Evolutionary conservation across 2,113 vertebrate genomes (phyloP), one percentile per base, ranked within the genome.

Genomic region (Esox niger): DNA sequence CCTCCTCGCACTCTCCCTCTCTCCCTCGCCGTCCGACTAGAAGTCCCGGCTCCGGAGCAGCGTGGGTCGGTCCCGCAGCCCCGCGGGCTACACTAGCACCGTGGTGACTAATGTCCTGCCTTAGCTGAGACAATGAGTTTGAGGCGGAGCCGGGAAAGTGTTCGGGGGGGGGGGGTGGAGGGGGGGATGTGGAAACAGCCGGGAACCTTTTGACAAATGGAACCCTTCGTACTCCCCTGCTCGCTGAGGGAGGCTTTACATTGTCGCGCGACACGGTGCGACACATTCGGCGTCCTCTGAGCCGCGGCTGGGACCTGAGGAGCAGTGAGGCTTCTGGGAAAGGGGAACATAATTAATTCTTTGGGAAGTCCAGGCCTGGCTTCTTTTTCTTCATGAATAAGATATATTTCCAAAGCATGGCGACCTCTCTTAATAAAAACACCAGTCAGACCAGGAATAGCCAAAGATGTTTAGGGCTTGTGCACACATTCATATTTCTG

Each of bases 61-160:
- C 25, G 76, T 83, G 86, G 79, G 76, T 82, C 70, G 77, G 85
- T 78, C 84, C 93, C 77, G 84, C 84, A 92, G 95, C 94, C 92
- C 93, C 77, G 84, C 84, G 92, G 95, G 94, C 92, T 94, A 90
- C 77, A 90, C 89, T 17, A 92, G 94, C 74, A 91, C 92, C 91
- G 87, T 86, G 89, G 90, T 96, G 94, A 99, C 94, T 97, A 96
- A 98, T 96, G 95, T 94, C 92, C 86, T 92, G 92, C 92, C 94
- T 89, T 74, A 35, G 87, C 86, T 86, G 82, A 91, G 94, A 96
- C 95, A 97, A 97, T 95, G 95, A 96, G 93, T 95, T 93, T 93
- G 91, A 91, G 87, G 78, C 79, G 77, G 75, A 87, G 84, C 83
- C 68, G 84, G 79, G 84, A 86, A 89, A 89, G 84, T 81, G 83